Base-by-base conservation (phyloP, 2,113 vertebrate genomes). In the Erpornis zantholeuca region DNA sequence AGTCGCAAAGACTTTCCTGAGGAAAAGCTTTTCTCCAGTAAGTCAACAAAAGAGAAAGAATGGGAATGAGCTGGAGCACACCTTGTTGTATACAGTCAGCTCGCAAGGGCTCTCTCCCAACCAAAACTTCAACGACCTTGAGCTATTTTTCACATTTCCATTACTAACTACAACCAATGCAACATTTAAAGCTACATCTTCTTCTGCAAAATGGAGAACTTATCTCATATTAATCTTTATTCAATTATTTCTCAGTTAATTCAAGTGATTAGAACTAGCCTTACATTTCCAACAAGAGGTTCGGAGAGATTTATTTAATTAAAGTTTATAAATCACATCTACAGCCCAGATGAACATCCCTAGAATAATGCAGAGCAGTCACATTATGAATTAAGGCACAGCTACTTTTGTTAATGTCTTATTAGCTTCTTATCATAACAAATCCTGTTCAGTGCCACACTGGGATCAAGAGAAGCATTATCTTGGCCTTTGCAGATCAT, bases 261-360 rank as follows among this genome's bases (percentile, higher is more conserved):
- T 88, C 76, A 81, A 68, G 47, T 86, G 90, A 73, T 90, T 72
- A 92, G 60, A 83, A 92, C 60, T 53, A 92, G 63, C 40, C 28
- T 35, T 86, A 49, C 49, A 79, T 76, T 94, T 79, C 80, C 53
- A 93, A 75, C 86, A 84, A 24, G 28, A 40, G 50, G 27, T 94
- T 97, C 87, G 6, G 35, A 94, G 79, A 95, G 44, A 68, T 80
- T 95, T 95, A 97, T 71, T 93, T 94, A 96, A 96, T 95, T 95
- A 83, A 79, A 91, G 82, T 69, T 95, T 86, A 92, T 78, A 96
- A 94, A 95, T 88, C 77, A 66, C 68, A 91, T 88, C 86, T 94
- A 94, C 91, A 88, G 80, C 65, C 53, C 0, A 3, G 64, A 84
- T 71, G 64, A 96, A 90, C 60, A 53, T 71, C 75, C 56, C 69